phyloP scores from a whole-genome alignment of 1,140 invertebrate species.

The Drosophila rhopaloa region DNA sequence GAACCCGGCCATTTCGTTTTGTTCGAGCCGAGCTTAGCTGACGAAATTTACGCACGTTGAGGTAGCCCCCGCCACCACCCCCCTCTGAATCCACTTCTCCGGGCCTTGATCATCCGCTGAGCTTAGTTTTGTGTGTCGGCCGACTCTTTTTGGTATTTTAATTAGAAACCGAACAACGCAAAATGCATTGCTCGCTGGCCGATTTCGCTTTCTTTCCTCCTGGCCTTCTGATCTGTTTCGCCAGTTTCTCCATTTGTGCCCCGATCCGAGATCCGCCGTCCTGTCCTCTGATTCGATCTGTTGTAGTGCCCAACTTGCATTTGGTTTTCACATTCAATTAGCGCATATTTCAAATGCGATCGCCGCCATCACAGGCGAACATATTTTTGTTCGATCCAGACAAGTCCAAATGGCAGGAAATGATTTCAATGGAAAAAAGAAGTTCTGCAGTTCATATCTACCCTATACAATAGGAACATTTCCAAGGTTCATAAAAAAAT shows the following conservation, averaged over 20 bases:
- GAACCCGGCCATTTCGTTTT: conserved; percentile 76
- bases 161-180: conserved; percentile 79
- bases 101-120: conserved; percentile 53
- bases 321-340: conserved; percentile 81
- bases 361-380: conserved; percentile 44
- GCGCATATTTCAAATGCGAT: conserved; percentile 75
- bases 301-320: conserved; percentile 53
- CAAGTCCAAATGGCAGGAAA: conserved; percentile 57
- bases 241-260: conserved; percentile 2
- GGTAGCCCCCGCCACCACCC: conserved; percentile 2
- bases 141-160: conserved; percentile 73
- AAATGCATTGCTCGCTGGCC: conserved; percentile 72
- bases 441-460: conserved; percentile 12
- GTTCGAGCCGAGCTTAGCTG: conserved; percentile 53
- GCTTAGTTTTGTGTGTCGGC: conserved; percentile 60
- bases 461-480: conserved; percentile 6
- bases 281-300: conserved; percentile 14
- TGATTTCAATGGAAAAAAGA: conserved; percentile 40
- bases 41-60: conserved; percentile 67
- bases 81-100: neutral
- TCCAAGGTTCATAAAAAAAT: neutral
- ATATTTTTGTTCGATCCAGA: conserved; percentile 42
- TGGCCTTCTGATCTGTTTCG: conserved; percentile 48
- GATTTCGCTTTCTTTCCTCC: conserved; percentile 52
- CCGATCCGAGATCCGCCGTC: conserved; percentile 10